Evolutionary conservation across 2,888 invertebrate genomes (phyloP).

Genomic region (Callyntrura sp.): DNA sequence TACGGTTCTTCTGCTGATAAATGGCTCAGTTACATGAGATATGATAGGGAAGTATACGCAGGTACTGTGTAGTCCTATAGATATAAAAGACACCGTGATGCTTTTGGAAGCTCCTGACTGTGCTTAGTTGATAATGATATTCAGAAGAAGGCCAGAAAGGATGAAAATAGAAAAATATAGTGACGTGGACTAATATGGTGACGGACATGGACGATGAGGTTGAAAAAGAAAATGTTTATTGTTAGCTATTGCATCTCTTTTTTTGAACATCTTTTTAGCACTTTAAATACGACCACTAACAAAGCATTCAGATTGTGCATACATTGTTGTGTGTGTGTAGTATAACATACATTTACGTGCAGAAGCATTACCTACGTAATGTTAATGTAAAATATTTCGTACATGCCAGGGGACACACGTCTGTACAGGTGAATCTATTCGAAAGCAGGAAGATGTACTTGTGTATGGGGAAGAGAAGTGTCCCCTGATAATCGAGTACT

Average conservation of each 20-base stretch:
- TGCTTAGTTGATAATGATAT: conserved; percentile 52
- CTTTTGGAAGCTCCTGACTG: conserved; percentile 22
- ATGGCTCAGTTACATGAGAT: neutral
- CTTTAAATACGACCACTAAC: neutral
- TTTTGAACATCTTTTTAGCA: neutral
- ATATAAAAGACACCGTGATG: conserved; percentile 1
- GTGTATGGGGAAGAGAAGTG: neutral
- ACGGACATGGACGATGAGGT: conserved; percentile 47
- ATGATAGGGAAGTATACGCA: neutral
- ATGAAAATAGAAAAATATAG: conserved; percentile 52
- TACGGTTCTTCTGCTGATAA: conserved; percentile 27
- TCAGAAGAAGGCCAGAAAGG: conserved; percentile 32
- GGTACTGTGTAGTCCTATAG: neutral
- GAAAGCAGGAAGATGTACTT: neutral
- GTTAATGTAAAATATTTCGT: too few species aligned
- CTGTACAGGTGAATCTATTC: neutral
- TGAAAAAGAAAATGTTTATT: conserved; percentile 51
- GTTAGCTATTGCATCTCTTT: conserved; percentile 26
- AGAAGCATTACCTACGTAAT: too few species aligned
- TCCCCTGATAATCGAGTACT: neutral
- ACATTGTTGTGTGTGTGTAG: neutral
- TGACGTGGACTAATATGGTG: conserved; percentile 70
- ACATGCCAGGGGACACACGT: too few species aligned
- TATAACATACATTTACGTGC: too few species aligned
- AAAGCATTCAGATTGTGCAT: neutral